Evolutionary conservation across 2,113 vertebrate genomes (phyloP).

Genomic region (Phoenicopterus ruber): DNA sequence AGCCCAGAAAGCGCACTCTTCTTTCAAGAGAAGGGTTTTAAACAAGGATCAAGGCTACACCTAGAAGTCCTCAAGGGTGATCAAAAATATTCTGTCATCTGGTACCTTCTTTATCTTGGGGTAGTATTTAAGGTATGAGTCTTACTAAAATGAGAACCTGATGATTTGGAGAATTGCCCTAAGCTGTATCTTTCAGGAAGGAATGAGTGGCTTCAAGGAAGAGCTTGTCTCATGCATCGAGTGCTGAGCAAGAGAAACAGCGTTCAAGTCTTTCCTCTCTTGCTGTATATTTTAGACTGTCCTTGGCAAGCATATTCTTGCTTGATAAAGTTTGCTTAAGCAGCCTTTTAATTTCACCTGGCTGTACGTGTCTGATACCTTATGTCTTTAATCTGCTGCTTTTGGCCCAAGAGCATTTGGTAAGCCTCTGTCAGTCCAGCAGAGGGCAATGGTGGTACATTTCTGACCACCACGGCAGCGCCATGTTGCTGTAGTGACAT

Average conservation of each 20-base stretch:
- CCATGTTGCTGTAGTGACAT: accelerated
- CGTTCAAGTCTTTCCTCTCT: background rate
- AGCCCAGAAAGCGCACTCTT: background rate
- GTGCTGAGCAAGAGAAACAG: background rate
- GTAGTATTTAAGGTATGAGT: background rate
- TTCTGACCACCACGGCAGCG: background rate
- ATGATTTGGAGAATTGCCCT: background rate
- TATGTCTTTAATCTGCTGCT: background rate
- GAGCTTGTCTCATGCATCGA: background rate
- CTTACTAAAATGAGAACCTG: background rate
- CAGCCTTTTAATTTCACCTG: background rate
- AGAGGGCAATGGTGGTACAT: background rate
- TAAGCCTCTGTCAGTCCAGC: background rate
- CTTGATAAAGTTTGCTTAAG: background rate
- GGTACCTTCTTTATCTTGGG: background rate
- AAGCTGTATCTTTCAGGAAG: background rate
- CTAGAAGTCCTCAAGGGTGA: background rate
- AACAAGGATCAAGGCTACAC: background rate
- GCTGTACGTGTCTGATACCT: background rate
- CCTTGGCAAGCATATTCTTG: background rate
- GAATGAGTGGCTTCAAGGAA: background rate
- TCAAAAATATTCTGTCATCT: background rate
- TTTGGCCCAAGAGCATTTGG: background rate
- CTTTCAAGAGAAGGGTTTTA: background rate
- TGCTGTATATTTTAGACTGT: background rate